Evolutionary conservation across 2,113 vertebrate genomes (phyloP), one percentile per base, ranked within the genome.

Genomic region (Lepisosteus oculatus): DNA sequence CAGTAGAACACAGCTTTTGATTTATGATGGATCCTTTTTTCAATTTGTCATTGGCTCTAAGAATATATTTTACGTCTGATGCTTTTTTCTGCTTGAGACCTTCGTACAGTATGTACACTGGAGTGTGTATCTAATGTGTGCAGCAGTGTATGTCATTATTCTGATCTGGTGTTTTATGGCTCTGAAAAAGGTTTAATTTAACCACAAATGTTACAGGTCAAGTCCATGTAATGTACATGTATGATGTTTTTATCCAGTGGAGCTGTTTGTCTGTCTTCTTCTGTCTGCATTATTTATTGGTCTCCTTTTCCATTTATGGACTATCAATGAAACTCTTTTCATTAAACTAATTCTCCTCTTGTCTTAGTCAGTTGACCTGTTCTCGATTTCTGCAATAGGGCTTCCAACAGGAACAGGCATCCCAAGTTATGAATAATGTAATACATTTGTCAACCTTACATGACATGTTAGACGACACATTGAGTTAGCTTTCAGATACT

Each of bases 31-130:
- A 81, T 83, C 82, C 82, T 69, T 81, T 78, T 75, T 79, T 83
- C 86, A 83, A 89, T 90, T 88, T 90, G 82, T 90, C 89, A 88
- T 80, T 65, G 76, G 85, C 80, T 84, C 74, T 68, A 81, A 75
- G 67, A 82, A 86, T 87, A 81, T 88, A 87, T 89, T 87, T 59
- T 59, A 59, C 14, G n/a, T 15, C 57, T 59, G 12, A 8, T n/a
- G 3, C 13, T 59, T 15, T 59, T 59, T 59, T n/a, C n/a, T 59
- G 12, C 13, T 59, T n/a, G 4, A n/a, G 4, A 13, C n/a, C 57
- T 13, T 13, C 14, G 57, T 29, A 29, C 29, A 29, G 29, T 59
- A n/a, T 59, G 57, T 59, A 59, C 57, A 59, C 57, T 13, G 14
- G 57, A 59, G 57, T 13, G n/a, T 59, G 57, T 13, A 59, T n/a